Base-by-base conservation (phyloP, 2,113 vertebrate species). In the Tauraco erythrolophus region DNA sequence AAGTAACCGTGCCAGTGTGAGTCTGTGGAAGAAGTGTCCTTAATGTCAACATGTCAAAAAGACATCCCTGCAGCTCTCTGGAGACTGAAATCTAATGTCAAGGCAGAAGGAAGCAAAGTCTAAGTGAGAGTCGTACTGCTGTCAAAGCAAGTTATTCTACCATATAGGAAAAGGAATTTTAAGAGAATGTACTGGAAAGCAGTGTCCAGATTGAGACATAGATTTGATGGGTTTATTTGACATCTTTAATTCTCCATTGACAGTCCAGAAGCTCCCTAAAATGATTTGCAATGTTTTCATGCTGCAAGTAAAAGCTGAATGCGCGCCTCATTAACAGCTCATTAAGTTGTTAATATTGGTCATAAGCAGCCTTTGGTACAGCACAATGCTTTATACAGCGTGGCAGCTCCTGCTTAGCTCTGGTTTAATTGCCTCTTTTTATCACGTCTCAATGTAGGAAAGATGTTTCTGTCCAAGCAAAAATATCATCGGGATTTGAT, bases 301-400 rank as follows among this genome's bases (percentile, higher is more conserved):
- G 88, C 95, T 96, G 94, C 96, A 97, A 94, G 95, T 94, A 84
- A 96, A 95, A 97, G 96, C 96, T 72, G 85, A 97, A 89, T 64
- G 88, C 39, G 88, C 24, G 91, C 92, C 96, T 98, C 96, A 97
- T 98, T 98, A 97, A 94, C 97, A 96, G 94, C 97, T 98, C 96
- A 91, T 97, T 97, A 97, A 97, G 93, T 96, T 98, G 96, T 97
- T 97, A 97, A 97, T 97, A 97, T 92, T 97, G 96, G 97, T 97
- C 97, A 97, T 94, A 96, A 97, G 96, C 96, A 97, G 94, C 82
- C 88, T 91, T 96, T 92, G 92, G 86, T 96, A 91, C 35, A 75
- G 92, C 89, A 77, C 84, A 35, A 89, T 86, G 86, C 92, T 96
- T 96, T 94, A 89, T 86, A 77, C 70, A 41, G 81, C 30, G 69